Evolutionary conservation across 2,888 invertebrate species (phyloP).

Genomic region (Seira musarum): DNA sequence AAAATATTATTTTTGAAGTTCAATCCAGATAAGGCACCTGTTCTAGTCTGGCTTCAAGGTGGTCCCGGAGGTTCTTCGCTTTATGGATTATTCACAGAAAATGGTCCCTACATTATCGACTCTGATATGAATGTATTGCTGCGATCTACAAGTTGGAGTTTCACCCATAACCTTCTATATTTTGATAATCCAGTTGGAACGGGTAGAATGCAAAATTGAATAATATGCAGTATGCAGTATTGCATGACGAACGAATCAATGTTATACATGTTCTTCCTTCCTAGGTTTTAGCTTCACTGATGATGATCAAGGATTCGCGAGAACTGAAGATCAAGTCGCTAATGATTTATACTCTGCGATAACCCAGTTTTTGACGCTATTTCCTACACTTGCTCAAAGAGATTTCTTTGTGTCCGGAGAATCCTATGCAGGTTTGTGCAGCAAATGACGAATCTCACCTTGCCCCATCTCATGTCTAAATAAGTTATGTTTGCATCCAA

Average conservation of each 20-base stretch:
- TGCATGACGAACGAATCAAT: too few species aligned
- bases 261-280: too few species aligned
- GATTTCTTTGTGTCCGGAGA: slow-evolving; percentile 93
- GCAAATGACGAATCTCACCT: too few species aligned
- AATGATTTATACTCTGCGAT: slow-evolving; percentile 84
- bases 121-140: slow-evolving; percentile 74
- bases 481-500: not conserved
- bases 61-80: slow-evolving; percentile 77
- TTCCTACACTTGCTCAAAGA: slow-evolving; percentile 81
- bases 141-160: slow-evolving; percentile 79
- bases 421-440: slow-evolving; percentile 83
- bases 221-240: too few species aligned
- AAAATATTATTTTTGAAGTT: too few species aligned
- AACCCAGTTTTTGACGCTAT: slow-evolving; percentile 87
- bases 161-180: slow-evolving; percentile 85
- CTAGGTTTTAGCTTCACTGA: slow-evolving; percentile 90
- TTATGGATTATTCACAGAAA: slow-evolving; percentile 77
- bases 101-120: slow-evolving; percentile 76
- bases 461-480: not conserved
- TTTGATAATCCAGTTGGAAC: slow-evolving; percentile 96
- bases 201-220: too few species aligned
- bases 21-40: slow-evolving; percentile 71
- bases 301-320: slow-evolving; percentile 83
- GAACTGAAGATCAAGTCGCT: slow-evolving; percentile 85
- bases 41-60: slow-evolving; percentile 77